Evolutionary conservation across 2,888 invertebrate species (phyloP).

Genomic region (Cosmopolites sordidus): DNA sequence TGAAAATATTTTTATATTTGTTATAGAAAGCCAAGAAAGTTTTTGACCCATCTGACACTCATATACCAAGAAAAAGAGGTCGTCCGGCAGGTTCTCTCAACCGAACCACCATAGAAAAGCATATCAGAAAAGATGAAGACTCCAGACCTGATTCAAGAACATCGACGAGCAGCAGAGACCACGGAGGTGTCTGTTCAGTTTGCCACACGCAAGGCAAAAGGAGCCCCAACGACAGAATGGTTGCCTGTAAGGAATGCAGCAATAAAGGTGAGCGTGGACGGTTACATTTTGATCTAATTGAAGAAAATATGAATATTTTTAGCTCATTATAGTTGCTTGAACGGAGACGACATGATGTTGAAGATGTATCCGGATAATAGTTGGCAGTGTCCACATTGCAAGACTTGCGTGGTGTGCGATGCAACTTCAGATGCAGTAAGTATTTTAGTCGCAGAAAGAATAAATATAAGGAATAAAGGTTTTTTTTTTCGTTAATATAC

Average conservation of each 20-base stretch:
- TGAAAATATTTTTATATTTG: neutral
- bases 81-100: conserved; percentile 61
- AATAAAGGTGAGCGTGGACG: conserved; percentile 55
- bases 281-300: neutral
- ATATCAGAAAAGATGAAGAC: conserved; percentile 35
- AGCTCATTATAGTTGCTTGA: conserved; percentile 68
- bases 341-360: conserved; percentile 62
- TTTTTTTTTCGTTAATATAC: conserved; percentile 71
- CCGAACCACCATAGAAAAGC: conserved; percentile 56
- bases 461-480: too few species aligned
- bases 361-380: conserved; percentile 62
- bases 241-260: conserved; percentile 68
- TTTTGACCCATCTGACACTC: conserved; percentile 81
- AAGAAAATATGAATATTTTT: conserved; percentile 29
- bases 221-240: conserved; percentile 59
- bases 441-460: too few species aligned
- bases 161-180: conserved; percentile 44
- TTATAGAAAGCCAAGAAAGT: conserved; percentile 73
- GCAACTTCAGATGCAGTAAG: conserved; percentile 72
- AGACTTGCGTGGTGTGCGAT: conserved; percentile 77
- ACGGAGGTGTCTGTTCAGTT: conserved; percentile 60
- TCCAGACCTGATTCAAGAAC: conserved; percentile 45
- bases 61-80: conserved; percentile 69
- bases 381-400: conserved; percentile 90
- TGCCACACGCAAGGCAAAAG: conserved; percentile 58